Conservation (phyloP, 2,888 invertebrate genomes). For the Caenorhabditis sp. region DNA sequence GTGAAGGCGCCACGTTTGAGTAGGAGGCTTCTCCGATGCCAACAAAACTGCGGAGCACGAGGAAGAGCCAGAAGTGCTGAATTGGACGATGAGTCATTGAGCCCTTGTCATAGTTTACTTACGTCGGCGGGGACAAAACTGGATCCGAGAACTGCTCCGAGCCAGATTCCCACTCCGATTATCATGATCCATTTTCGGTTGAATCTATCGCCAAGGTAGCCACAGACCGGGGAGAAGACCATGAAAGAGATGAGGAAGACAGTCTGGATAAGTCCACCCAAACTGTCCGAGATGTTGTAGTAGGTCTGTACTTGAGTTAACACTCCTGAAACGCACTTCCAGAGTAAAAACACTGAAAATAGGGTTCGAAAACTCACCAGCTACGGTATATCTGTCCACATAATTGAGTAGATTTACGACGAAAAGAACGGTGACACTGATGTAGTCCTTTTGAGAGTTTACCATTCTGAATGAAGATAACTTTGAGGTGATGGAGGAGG, state of each 20-base stretch:
- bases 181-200: conserved; percentile 92
- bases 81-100: too few relatives aligned
- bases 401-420: conserved; percentile 98
- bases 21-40: conserved; percentile 99
- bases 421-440: conserved; percentile 81
- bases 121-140: conserved; percentile 87
- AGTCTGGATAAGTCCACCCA: conserved; percentile 92
- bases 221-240: conserved; percentile 96
- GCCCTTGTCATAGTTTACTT: conserved; percentile 45
- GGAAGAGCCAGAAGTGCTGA: conserved; percentile 86
- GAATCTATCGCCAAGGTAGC: conserved; percentile 96
- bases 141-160: conserved; percentile 90
- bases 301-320: conserved; percentile 86
- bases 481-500: background rate
- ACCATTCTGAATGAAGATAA: conserved; percentile 48
- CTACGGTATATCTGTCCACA: conserved; percentile 97
- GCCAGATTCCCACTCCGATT: conserved; percentile 92
- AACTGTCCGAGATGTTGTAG: conserved; percentile 86
- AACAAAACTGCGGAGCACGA: conserved; percentile 90
- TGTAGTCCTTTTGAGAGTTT: conserved; percentile 60
- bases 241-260: conserved; percentile 97
- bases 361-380: conserved; percentile 83
- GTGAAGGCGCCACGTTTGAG: conserved; percentile 97
- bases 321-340: conserved; percentile 85
- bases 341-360: background rate